A percentile compares a stretch with the other conserved stretches of the same genome.
Evolutionary conservation across 2,113 vertebrate genomes (phyloP).

Genomic region (Agelaius phoeniceus): DNA sequence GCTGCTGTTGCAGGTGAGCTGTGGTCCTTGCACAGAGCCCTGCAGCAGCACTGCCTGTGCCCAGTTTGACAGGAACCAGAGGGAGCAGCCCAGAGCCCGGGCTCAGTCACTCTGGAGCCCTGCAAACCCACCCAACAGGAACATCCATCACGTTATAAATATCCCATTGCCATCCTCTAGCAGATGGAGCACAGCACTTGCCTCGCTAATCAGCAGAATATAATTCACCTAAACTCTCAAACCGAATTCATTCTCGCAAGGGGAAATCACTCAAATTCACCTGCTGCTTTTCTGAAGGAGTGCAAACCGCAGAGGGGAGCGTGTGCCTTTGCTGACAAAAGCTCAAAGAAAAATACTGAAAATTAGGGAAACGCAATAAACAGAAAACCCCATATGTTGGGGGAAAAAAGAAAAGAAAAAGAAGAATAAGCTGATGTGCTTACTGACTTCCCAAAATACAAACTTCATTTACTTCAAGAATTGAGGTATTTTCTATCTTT

Average conservation of each 20-base stretch:
- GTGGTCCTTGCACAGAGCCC: not conserved
- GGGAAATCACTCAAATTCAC: conserved; percentile 53
- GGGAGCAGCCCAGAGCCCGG: not conserved
- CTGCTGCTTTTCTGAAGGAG: conserved; percentile 29
- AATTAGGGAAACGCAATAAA: conserved; percentile 34
- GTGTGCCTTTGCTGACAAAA: conserved; percentile 33
- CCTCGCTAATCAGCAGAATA: conserved; percentile 60
- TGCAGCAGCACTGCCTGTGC: not conserved
- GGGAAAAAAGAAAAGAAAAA: not conserved
- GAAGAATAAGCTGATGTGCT: not conserved
- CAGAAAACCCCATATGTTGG: conserved; percentile 45
- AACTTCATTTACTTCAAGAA: not conserved
- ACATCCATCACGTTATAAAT: conserved; percentile 63
- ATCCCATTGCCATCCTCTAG: conserved; percentile 40
- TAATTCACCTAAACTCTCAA: conserved; percentile 63
- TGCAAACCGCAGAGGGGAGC: not conserved
- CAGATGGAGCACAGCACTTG: conserved; percentile 62
- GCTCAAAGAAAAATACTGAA: conserved; percentile 22
- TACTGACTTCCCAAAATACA: not conserved
- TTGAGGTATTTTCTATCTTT: not conserved
- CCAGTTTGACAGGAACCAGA: not conserved
- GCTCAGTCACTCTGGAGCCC: not conserved
- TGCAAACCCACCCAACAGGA: conserved; percentile 32
- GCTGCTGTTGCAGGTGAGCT: not conserved
- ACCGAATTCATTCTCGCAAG: not conserved